phyloP scores from a whole-genome alignment of 2,797 vertebrate genomes.

The Sciurus carolinensis region DNA sequence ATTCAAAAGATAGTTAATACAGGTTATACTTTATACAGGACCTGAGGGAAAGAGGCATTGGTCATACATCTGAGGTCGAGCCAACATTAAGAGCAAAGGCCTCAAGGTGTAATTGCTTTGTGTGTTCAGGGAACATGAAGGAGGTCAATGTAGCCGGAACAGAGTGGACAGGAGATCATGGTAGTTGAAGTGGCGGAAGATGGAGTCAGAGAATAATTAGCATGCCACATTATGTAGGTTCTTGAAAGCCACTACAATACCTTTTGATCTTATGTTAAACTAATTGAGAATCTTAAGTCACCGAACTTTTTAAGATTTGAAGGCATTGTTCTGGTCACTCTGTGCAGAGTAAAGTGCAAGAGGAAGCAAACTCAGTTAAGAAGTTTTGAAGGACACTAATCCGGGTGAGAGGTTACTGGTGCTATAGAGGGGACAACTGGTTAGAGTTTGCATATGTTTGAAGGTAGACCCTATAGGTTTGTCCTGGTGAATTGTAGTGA shows the following conservation, averaged over 20 bases:
- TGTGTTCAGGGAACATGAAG: too few species aligned
- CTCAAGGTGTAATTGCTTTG: rapidly evolving
- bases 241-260: not conserved
- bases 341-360: not conserved
- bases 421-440: not conserved
- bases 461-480: not conserved
- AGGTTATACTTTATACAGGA: not conserved
- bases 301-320: not conserved
- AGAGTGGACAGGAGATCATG: not conserved
- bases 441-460: not conserved
- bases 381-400: not conserved
- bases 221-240: not conserved
- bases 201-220: not conserved
- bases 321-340: not conserved
- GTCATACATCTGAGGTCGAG: not conserved
- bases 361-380: not conserved
- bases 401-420: not conserved
- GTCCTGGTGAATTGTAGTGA: not conserved
- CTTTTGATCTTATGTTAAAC: conserved; percentile 9
- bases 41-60: not conserved
- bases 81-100: not conserved
- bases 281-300: not conserved
- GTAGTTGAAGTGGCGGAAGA: not conserved
- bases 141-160: not conserved
- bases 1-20: too few species aligned